phyloP scores from a whole-genome alignment of 2,113 vertebrate genomes.

The Poeciliopsis occidentalis region DNA sequence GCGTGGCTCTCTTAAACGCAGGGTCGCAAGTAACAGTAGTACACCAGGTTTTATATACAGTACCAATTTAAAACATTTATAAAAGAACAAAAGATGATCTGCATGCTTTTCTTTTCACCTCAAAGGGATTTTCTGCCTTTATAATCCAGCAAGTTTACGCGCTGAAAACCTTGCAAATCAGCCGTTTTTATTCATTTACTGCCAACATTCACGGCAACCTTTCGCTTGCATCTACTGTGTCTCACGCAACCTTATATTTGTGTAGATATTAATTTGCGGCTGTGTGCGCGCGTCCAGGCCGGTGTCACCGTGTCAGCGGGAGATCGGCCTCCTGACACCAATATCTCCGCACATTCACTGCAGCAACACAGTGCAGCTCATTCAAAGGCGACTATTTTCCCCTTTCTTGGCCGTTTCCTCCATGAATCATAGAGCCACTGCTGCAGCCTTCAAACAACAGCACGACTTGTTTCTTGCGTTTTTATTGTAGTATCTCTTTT shows the following conservation, averaged over 20 bases:
- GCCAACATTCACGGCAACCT: background rate
- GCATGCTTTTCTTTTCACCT: too few species aligned
- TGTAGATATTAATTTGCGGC: background rate
- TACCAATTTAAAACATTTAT: constrained; percentile 52
- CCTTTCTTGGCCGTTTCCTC: constrained; percentile 32
- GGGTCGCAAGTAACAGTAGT: constrained; percentile 64
- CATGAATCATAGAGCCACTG: constrained; percentile 22
- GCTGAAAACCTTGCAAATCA: background rate
- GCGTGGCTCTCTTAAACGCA: constrained; percentile 67
- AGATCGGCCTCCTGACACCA: constrained; percentile 76
- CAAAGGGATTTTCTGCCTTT: background rate
- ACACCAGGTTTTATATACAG: constrained; percentile 43
- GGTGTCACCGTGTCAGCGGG: constrained; percentile 54
- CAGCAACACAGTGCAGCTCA: constrained; percentile 65
- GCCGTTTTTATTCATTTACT: background rate
- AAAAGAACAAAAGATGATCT: background rate
- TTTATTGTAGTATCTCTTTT: background rate
- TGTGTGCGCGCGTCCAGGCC: constrained; percentile 35
- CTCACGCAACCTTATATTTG: background rate
- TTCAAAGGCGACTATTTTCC: constrained; percentile 62
- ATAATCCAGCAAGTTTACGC: background rate
- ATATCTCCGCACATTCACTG: constrained; percentile 68
- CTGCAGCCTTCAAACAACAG: constrained; percentile 12
- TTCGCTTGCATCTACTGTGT: background rate
- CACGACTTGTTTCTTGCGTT: background rate